Conservation (phyloP, 1,140 invertebrate species). For the Sarcophaga bullata region DNA sequence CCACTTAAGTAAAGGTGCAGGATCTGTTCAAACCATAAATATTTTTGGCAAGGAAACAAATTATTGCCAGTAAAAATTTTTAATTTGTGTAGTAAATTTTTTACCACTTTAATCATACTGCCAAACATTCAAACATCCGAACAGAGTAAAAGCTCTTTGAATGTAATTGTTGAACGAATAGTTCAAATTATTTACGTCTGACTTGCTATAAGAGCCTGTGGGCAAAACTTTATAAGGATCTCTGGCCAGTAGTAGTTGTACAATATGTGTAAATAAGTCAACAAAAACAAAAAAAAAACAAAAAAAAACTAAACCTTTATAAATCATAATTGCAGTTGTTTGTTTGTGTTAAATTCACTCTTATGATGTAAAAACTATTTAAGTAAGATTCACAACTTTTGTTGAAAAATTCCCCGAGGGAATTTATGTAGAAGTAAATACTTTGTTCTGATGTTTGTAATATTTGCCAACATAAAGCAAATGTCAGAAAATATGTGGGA, state of each 20-base stretch:
- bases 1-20: not conserved
- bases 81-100: not conserved
- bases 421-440: not conserved
- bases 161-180: not conserved
- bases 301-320: no score
- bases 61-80: not conserved
- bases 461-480: not conserved
- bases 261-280: not conserved
- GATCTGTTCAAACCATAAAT: not conserved
- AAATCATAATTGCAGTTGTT: no score
- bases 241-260: not conserved
- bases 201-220: not conserved
- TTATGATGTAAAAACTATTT: no score
- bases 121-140: not conserved
- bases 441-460: conserved; percentile 3
- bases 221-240: not conserved
- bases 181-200: not conserved
- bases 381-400: not conserved
- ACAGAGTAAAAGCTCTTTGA: not conserved
- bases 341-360: no score
- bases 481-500: not conserved
- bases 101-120: not conserved
- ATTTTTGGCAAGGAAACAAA: not conserved
- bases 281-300: no score
- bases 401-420: not conserved